Percentiles rank a stretch among this genome's conserved stretches.
Conservation (phyloP, 2,113 vertebrate genomes). For the Pheucticus melanocephalus region DNA sequence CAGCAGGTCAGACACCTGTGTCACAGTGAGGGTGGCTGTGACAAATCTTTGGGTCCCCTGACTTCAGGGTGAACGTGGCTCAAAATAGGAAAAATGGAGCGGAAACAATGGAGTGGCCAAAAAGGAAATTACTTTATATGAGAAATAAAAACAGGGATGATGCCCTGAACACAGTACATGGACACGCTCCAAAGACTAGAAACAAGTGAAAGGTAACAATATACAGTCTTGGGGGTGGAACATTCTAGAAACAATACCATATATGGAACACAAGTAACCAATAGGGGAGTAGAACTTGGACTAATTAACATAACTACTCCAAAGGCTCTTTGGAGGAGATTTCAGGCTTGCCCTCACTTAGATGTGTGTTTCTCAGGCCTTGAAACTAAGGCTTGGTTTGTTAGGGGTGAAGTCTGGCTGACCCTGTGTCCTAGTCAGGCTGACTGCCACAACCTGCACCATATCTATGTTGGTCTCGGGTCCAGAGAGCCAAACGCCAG, state of each 20-base stretch:
- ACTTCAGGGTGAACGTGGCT: fast-evolving
- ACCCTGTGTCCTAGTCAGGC: neutral
- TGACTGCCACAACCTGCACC: neutral
- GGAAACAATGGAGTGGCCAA: neutral
- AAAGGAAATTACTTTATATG: neutral
- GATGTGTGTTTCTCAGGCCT: neutral
- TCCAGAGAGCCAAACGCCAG: neutral
- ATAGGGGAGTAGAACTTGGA: neutral
- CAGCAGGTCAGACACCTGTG: neutral
- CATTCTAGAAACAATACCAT: neutral
- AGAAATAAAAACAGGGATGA: neutral
- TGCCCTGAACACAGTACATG: fast-evolving
- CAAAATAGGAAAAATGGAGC: neutral
- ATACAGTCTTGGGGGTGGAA: neutral
- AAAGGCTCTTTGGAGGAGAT: neutral
- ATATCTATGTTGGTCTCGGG: neutral
- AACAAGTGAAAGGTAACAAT: neutral
- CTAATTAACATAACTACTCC: neutral
- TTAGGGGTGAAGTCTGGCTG: neutral
- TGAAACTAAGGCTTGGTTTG: too few relatives aligned
- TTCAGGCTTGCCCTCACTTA: neutral
- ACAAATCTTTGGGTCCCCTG: neutral
- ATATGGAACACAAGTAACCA: neutral
- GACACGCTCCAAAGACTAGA: neutral
- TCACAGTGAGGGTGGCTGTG: neutral